Conservation (phyloP, 2,113 vertebrate species). For the Emydura subglobosa region DNA sequence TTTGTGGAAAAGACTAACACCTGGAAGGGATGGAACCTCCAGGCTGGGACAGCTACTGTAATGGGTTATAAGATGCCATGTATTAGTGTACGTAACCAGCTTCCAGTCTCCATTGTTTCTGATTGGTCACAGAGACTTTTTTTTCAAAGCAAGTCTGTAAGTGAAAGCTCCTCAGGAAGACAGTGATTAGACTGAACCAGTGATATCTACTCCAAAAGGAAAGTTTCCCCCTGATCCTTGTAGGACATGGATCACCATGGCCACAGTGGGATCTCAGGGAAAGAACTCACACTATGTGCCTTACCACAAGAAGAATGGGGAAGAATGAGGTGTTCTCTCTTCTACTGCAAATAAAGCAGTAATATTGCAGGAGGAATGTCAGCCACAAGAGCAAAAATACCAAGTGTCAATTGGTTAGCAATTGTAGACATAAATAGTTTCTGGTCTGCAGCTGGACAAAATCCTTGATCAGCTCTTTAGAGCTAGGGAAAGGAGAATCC, state of each 20-base stretch:
- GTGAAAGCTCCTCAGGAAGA: not conserved
- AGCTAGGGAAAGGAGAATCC: too few species aligned
- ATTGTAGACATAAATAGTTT: too few species aligned
- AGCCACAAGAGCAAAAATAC: too few species aligned
- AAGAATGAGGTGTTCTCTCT: too few species aligned
- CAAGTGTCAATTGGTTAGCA: too few species aligned
- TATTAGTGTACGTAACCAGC: not conserved
- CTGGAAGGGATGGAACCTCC: not conserved
- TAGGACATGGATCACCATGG: not conserved
- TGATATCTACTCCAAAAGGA: not conserved
- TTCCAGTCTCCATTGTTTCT: constrained; percentile 8
- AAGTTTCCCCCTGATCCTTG: not conserved
- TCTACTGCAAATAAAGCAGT: too few species aligned
- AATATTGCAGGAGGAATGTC: too few species aligned
- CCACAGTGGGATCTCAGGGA: not conserved
- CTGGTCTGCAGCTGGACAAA: too few species aligned
- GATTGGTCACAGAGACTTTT: not conserved
- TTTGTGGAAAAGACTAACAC: not conserved
- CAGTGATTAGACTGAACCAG: not conserved
- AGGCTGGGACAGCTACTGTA: not conserved
- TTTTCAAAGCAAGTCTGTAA: not conserved
- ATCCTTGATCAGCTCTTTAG: too few species aligned
- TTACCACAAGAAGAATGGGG: not conserved
- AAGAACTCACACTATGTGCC: not conserved
- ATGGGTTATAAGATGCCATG: not conserved